These are phyloP conservation scores for Cydia fagiglandana DNA, from an alignment of 1,140 invertebrate genomes.

Conservation along the genomic window DNA sequence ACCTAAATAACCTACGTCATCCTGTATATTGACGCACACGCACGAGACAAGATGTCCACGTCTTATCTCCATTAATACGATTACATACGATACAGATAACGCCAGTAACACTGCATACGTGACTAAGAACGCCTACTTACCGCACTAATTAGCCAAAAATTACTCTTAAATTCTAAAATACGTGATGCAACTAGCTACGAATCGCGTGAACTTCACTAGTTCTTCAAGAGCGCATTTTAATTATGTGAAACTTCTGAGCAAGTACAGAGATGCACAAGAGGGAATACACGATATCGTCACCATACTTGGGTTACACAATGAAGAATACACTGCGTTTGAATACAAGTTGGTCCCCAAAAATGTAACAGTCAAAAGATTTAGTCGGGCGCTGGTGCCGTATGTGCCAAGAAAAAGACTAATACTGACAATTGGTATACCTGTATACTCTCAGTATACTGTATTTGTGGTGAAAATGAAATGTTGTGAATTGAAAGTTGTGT, in stretches of 20 bases:
- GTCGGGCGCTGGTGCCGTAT: slow-evolving; percentile 46
- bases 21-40: neutral
- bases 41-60: slow-evolving; percentile 1
- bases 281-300: slow-evolving; percentile 64
- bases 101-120: slow-evolving; percentile 57
- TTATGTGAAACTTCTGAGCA: slow-evolving; percentile 65
- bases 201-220: slow-evolving; percentile 65
- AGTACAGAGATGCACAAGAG: slow-evolving; percentile 53
- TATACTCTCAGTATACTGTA: slow-evolving; percentile 44
- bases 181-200: slow-evolving; percentile 64
- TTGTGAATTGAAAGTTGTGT: slow-evolving; percentile 49
- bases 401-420: slow-evolving; percentile 42
- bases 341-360: slow-evolving; percentile 35
- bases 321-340: slow-evolving; percentile 48
- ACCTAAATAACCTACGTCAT: neutral
- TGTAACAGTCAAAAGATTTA: neutral
- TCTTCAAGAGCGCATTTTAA: slow-evolving; percentile 63
- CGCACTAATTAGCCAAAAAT: slow-evolving; percentile 20
- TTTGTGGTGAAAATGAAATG: slow-evolving; percentile 49
- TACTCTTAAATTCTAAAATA: slow-evolving; percentile 36
- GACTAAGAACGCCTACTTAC: slow-evolving; percentile 42
- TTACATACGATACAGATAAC: slow-evolving; percentile 55
- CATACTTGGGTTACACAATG: slow-evolving; percentile 62
- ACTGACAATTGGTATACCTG: slow-evolving; percentile 43
- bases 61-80: slow-evolving; percentile 63